A percentile compares a stretch with the other conserved stretches of the same genome.
These are phyloP conservation scores for Torymus tubicola DNA, from an alignment of 2,888 invertebrate species.

Conservation along the genomic window DNA sequence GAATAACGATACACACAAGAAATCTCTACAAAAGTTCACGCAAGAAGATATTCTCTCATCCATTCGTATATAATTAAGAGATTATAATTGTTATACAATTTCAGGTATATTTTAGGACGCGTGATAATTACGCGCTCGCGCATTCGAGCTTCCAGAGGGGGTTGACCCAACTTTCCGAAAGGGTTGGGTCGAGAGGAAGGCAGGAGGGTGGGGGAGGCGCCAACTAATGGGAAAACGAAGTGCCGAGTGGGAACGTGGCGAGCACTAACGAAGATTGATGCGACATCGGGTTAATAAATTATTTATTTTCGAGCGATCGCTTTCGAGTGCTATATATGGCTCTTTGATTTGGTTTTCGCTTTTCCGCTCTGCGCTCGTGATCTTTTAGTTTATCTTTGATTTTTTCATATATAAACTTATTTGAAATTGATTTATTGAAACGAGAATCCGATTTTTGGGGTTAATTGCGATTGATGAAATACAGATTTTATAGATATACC, in stretches of 20 bases:
- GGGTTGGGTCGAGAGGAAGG: neutral
- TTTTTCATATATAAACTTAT: too few relatives aligned
- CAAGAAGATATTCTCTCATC: neutral
- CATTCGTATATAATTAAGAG: slow-evolving; percentile 16
- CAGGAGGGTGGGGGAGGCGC: too few relatives aligned
- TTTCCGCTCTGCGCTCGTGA: too few relatives aligned
- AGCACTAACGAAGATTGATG: slow-evolving; percentile 44
- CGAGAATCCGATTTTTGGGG: too few relatives aligned
- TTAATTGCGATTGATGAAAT: too few relatives aligned
- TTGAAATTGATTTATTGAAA: too few relatives aligned
- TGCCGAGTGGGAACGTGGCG: slow-evolving; percentile 23
- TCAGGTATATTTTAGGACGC: slow-evolving; percentile 24
- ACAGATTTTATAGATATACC: too few relatives aligned
- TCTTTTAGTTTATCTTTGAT: too few relatives aligned
- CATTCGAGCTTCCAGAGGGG: neutral
- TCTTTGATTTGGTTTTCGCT: too few relatives aligned
- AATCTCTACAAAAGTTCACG: neutral
- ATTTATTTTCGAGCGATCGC: slow-evolving; percentile 15
- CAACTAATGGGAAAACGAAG: slow-evolving; percentile 46
- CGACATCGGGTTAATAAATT: slow-evolving; percentile 23
- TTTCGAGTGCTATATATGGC: neutral
- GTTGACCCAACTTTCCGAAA: slow-evolving; percentile 12
- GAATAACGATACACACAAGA: too few relatives aligned
- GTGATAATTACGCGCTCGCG: slow-evolving; percentile 8
- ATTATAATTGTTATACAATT: slow-evolving; percentile 16